phyloP scores from a whole-genome alignment of 1,140 invertebrate genomes.

The Lycorma delicatula region DNA sequence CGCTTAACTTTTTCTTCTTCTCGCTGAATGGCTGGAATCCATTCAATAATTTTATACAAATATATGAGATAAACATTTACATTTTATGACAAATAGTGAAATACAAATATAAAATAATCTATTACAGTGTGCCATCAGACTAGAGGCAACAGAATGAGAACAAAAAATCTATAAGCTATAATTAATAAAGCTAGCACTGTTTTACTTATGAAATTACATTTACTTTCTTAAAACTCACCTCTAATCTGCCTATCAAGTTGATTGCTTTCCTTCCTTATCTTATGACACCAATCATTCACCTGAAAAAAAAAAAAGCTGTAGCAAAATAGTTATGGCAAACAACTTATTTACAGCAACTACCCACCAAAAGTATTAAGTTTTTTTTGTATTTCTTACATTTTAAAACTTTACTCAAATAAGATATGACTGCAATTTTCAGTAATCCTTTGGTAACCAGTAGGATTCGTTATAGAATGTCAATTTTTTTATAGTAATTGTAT shows the following conservation, averaged over 20 bases:
- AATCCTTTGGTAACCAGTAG: not conserved
- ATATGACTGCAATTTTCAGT: not conserved
- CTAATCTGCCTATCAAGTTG: conserved; percentile 88
- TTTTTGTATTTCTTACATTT: not conserved
- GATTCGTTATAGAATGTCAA: not conserved
- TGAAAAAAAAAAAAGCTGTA: conserved; percentile 37
- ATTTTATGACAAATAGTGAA: too few species aligned
- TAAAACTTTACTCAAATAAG: not conserved
- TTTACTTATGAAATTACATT: too few species aligned
- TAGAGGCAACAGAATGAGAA: too few species aligned
- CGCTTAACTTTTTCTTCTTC: conserved; percentile 96
- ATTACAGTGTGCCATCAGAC: too few species aligned
- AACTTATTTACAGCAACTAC: conserved; percentile 2
- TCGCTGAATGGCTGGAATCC: conserved; percentile 84
- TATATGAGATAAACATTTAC: too few species aligned
- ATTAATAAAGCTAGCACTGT: too few species aligned
- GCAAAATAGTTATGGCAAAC: conserved; percentile 1
- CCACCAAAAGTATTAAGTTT: not conserved
- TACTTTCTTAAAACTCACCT: conserved; percentile 52
- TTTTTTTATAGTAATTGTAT: not conserved
- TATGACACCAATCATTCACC: conserved; percentile 92
- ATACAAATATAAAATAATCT: too few species aligned
- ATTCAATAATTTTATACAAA: too few species aligned
- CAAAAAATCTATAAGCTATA: too few species aligned
- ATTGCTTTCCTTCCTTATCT: conserved; percentile 86